These are phyloP conservation scores for Bufo gargarizans DNA, from an alignment of 2,113 vertebrate species.

Conservation along the genomic window DNA sequence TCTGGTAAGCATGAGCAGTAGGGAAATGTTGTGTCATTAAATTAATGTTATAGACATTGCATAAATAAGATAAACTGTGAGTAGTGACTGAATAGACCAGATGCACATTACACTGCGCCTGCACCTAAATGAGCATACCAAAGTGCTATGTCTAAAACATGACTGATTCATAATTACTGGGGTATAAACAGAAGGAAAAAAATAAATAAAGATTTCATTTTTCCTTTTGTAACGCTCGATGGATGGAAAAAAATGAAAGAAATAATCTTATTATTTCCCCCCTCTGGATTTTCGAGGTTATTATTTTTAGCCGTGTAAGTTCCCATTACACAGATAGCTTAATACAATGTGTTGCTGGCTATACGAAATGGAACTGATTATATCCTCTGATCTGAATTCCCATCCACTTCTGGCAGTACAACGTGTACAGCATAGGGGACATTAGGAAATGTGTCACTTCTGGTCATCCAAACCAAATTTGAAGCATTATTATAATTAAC, in stretches of 20 bases:
- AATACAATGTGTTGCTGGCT: conserved; percentile 33
- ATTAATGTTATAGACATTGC: neutral
- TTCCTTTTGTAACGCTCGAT: neutral
- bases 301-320: conserved; percentile 8
- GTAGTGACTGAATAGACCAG: neutral
- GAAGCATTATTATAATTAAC: conserved; percentile 29
- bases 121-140: neutral
- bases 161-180: conserved; percentile 14
- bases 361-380: conserved; percentile 41
- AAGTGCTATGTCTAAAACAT: conserved; percentile 4
- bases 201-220: conserved; percentile 21
- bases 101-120: conserved; percentile 21
- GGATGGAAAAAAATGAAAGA: conserved; percentile 11
- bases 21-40: neutral
- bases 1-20: neutral
- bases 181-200: neutral
- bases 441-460: conserved; percentile 49
- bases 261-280: neutral
- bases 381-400: conserved; percentile 23
- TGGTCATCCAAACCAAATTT: conserved; percentile 28
- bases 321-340: conserved; percentile 39
- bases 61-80: conserved; percentile 30
- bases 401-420: conserved; percentile 39
- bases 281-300: conserved; percentile 16
- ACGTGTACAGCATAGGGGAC: conserved; percentile 37